Percentiles rank a stretch among this genome's conserved stretches.
Conservation (phyloP, 2,113 vertebrate genomes). For the Mesitornis unicolor region DNA sequence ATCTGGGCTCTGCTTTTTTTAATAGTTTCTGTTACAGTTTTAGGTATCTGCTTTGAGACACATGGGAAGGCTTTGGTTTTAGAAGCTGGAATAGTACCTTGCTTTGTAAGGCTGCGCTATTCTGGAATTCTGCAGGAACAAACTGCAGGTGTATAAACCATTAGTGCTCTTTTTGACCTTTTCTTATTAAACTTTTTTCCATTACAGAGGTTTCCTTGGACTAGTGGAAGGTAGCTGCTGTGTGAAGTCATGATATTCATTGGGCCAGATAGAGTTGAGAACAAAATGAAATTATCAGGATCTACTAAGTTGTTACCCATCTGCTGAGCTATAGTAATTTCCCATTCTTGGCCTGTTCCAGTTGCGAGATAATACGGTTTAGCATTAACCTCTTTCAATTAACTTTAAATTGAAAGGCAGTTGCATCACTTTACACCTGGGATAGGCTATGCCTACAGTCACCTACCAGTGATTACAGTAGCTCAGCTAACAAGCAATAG, state of each 20-base stretch:
- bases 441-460: not conserved
- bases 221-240: not conserved
- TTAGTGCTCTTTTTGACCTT: not conserved
- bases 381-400: conserved; percentile 33
- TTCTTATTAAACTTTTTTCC: not conserved
- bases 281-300: not conserved
- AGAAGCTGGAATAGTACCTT: not conserved
- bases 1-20: not conserved
- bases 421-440: not conserved
- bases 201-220: not conserved
- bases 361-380: not conserved
- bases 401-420: not conserved
- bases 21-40: not conserved
- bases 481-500: not conserved
- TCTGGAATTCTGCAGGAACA: not conserved
- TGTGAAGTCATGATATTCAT: not conserved
- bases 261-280: not conserved
- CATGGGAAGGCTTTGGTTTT: not conserved
- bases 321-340: conserved; percentile 12
- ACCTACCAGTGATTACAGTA: not conserved
- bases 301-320: conserved; percentile 13
- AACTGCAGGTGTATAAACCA: not conserved
- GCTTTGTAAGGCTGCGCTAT: not conserved
- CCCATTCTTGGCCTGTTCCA: not conserved
- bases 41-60: not conserved